phyloP scores from a whole-genome alignment of 2,797 vertebrate species.

The Scarus forsteni region DNA sequence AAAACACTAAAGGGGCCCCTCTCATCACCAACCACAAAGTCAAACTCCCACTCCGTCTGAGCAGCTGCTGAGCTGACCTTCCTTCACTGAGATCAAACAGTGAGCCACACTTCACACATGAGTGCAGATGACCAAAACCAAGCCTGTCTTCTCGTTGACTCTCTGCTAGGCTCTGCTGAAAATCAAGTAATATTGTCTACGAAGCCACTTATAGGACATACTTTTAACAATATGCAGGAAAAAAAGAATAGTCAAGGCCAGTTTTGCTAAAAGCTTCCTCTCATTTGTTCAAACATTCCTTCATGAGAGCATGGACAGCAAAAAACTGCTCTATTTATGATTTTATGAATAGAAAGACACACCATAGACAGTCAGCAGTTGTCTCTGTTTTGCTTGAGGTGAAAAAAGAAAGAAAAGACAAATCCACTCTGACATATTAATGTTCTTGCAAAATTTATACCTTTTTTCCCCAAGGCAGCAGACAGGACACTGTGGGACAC shows the following conservation, averaged over 20 bases:
- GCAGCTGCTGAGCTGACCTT: conserved; percentile 25
- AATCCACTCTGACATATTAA: background rate
- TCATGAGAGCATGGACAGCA: background rate
- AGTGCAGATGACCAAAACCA: conserved; percentile 9
- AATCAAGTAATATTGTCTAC: conserved; percentile 18
- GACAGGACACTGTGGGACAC: background rate
- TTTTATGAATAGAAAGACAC: background rate
- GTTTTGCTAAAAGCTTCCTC: conserved; percentile 19
- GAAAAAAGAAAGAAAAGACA: background rate
- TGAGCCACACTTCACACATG: background rate
- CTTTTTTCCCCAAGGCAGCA: background rate
- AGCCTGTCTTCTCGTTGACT: conserved; percentile 17
- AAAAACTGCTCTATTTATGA: background rate
- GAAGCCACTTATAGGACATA: background rate
- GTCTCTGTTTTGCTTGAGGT: background rate
- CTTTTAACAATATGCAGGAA: conserved; percentile 14
- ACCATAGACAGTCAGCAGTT: background rate
- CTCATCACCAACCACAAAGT: conserved; percentile 38
- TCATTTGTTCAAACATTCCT: background rate
- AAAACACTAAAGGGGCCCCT: conserved; percentile 1
- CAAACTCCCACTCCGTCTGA: conserved; percentile 25
- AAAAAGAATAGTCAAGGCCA: conserved; percentile 23
- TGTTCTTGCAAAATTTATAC: background rate
- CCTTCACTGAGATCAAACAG: conserved; percentile 33
- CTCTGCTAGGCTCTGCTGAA: conserved; percentile 25